A percentile compares a stretch with the other conserved stretches of the same genome.
Evolutionary conservation across 2,113 vertebrate species (phyloP).

Genomic region (Agelaius tricolor): DNA sequence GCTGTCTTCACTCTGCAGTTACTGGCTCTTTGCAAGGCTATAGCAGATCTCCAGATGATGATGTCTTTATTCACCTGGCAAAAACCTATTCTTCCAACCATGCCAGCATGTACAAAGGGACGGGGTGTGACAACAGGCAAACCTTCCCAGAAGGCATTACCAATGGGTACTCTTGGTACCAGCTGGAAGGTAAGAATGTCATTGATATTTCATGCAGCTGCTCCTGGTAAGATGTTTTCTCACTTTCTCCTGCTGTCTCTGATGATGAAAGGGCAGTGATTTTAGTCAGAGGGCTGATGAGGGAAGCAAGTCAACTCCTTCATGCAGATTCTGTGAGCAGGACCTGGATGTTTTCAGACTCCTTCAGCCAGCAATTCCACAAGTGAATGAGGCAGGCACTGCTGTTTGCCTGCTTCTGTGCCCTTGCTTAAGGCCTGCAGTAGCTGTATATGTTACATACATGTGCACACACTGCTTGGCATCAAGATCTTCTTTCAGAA

Average conservation of each 20-base stretch:
- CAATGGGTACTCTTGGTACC: conserved; percentile 91
- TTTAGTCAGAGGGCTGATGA: not conserved
- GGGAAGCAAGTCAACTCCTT: not conserved
- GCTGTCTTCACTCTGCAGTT: conserved; percentile 34
- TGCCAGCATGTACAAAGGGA: conserved; percentile 78
- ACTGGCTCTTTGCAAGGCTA: conserved; percentile 51
- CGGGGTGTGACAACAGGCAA: conserved; percentile 64
- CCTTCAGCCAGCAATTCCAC: not conserved
- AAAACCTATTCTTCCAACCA: conserved; percentile 86
- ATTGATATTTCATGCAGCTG: not conserved
- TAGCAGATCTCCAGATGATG: conserved; percentile 85
- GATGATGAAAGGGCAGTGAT: not conserved
- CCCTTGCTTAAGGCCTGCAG: not conserved
- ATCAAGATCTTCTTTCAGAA: not conserved
- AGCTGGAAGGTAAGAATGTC: conserved; percentile 79
- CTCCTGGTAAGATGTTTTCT: not conserved
- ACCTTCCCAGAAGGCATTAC: conserved; percentile 84
- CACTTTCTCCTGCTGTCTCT: not conserved
- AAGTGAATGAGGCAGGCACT: not conserved
- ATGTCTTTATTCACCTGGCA: conserved; percentile 90
- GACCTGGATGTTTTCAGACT: not conserved
- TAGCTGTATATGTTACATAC: not conserved
- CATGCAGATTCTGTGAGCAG: not conserved
- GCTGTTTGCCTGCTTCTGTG: not conserved
- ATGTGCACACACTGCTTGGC: fast-evolving